A percentile compares a stretch with the other conserved stretches of the same genome.
phyloP scores from a whole-genome alignment of 2,888 invertebrate species.

The Cristatella mucedo region DNA sequence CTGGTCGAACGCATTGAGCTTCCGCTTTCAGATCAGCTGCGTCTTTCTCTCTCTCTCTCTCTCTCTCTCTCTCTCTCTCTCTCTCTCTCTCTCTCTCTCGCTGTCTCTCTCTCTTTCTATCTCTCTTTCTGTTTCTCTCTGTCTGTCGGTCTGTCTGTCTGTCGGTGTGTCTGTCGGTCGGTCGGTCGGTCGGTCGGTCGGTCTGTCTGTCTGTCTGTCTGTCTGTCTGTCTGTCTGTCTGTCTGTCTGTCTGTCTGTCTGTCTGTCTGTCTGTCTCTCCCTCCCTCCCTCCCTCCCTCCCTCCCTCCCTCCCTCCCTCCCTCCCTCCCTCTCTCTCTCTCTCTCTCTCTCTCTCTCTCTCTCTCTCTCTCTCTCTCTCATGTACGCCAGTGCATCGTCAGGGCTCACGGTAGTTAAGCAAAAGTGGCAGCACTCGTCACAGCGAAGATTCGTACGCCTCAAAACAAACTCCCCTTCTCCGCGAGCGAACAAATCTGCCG shows the following conservation, averaged over 20 bases:
- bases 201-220: too few species aligned
- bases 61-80: constrained; percentile 2
- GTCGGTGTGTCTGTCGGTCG: background rate
- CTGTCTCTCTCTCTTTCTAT: too few species aligned
- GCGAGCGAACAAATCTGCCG: too few species aligned
- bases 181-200: too few species aligned
- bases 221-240: background rate
- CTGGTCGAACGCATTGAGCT: background rate
- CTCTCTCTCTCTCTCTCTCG: constrained; percentile 3
- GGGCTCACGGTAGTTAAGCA: too few species aligned
- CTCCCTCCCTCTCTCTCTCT: background rate
- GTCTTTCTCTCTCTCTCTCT: background rate
- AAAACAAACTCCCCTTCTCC: too few species aligned
- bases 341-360: background rate
- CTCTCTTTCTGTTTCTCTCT: too few species aligned
- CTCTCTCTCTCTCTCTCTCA: too few species aligned
- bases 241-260: background rate
- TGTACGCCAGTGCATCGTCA: background rate
- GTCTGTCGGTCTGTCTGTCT: too few species aligned
- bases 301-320: background rate
- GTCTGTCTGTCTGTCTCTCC: background rate
- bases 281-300: background rate
- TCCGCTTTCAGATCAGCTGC: background rate
- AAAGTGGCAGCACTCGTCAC: too few species aligned
- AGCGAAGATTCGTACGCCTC: too few species aligned